These are phyloP conservation scores for Zaprionus obscuricornis DNA, from an alignment of 2,888 invertebrate genomes.

Conservation along the genomic window DNA sequence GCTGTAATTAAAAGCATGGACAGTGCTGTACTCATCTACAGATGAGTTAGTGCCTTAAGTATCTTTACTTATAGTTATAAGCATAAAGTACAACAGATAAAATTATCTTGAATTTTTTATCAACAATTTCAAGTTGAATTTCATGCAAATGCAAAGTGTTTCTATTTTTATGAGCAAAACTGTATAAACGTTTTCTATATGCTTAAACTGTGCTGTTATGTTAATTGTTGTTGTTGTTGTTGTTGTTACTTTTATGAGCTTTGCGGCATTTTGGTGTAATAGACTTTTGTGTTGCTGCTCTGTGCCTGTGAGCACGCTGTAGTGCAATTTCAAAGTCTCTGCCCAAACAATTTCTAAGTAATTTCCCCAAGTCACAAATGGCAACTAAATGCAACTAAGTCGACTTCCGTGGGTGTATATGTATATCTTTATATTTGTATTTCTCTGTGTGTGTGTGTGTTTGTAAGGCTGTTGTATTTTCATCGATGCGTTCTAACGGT, in stretches of 20 bases:
- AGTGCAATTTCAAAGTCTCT: no score
- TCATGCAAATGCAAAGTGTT: neutral
- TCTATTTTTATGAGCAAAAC: neutral
- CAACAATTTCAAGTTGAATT: no score
- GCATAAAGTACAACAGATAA: no score
- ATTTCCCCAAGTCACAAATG: constrained; percentile 28
- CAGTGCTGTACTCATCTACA: no score
- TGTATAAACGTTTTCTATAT: constrained; percentile 34
- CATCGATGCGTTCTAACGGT: constrained; percentile 30
- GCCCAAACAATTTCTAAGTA: no score
- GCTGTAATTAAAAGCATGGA: no score
- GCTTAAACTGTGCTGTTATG: constrained; percentile 16
- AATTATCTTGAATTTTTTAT: no score
- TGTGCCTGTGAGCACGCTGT: no score
- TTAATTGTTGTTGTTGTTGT: no score
- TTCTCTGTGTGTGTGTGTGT: constrained; percentile 7
- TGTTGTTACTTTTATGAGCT: no score
- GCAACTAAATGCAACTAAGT: constrained; percentile 30
- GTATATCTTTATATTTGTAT: neutral
- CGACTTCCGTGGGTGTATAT: neutral
- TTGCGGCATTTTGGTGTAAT: no score
- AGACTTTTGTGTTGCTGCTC: constrained; percentile 38
- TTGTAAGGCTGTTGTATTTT: constrained; percentile 8
- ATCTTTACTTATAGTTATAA: neutral
- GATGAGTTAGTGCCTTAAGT: no score